Conservation (phyloP, 2,888 invertebrate genomes). For the Papilio gigon region DNA sequence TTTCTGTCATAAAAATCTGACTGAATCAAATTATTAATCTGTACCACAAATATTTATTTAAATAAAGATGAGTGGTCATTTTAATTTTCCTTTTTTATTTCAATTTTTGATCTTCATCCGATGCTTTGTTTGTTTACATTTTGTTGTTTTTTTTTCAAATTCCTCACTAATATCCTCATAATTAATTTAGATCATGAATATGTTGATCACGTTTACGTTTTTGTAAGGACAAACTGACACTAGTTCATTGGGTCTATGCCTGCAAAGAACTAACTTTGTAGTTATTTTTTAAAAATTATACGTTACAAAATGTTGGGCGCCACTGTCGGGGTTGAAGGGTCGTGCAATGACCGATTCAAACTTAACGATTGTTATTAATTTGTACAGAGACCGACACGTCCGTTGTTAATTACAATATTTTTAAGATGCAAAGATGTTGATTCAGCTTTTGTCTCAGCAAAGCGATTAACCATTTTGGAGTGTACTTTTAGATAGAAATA, state of each 20-base stretch:
- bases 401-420: not conserved
- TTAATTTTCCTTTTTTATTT: no score
- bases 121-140: not conserved
- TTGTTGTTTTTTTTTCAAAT: no score
- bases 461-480: no score
- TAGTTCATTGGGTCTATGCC: no score
- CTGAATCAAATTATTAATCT: not conserved
- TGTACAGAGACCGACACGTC: not conserved
- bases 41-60: no score
- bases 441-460: not conserved
- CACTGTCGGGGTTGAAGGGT: conserved; percentile 23
- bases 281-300: not conserved
- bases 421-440: not conserved
- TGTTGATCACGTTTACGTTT: no score
- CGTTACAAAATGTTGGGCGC: conserved; percentile 13
- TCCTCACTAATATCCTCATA: no score
- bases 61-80: no score
- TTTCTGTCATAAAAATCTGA: not conserved
- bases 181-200: no score
- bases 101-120: no score
- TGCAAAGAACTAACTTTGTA: no score
- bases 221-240: no score
- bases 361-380: conserved; percentile 26
- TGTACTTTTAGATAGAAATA: not conserved
- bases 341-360: conserved; percentile 32